Evolutionary conservation across 2,797 vertebrate species (phyloP), one percentile per base, ranked within the genome.

Genomic region (Brachyalestes nurse): DNA sequence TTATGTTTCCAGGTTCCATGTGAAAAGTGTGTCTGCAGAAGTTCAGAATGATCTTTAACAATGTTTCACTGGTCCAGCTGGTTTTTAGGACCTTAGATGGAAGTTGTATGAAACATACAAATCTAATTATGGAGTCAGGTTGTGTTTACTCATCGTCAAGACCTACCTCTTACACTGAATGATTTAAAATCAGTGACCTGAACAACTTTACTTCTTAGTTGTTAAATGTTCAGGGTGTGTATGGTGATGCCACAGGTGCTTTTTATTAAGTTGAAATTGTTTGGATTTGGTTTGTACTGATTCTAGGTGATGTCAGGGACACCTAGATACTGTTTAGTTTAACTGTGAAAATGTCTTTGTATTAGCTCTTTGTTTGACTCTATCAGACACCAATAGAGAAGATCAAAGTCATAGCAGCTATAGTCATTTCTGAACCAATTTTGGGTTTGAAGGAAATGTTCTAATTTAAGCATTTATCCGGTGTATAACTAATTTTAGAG

Each of bases 21-120:
- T 66, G 23, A 40, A 34, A 19, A 67, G 21, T 62, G 23, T 61
- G 75, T 40, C 53, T 51, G 61, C 5, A 38, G 1, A 34, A n/a
- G 49, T 67, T 9, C 28, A 5, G 5, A 40, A 45, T 73, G 10
- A 5, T 80, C 10, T 78, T 57, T 73, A 76, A 86, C 70, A 55
- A 58, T 65, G 66, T 76, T 78, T 8, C 53, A 34, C 75, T 75
- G 47, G 25, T 84, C 64, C 57, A 17, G 42, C 77, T 78, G 49
- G 25, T 72, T 45, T 34, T 82, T 70, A 34, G 38, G 55, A 42
- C 19, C 28, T 72, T 57, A 23, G 0, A 17, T 23, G 34, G 49
- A 70, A n/a, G 47, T 19, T 58, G 45, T 73, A 62, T 72, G 69
- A 53, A 51, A 73, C 42, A 10, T 67, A 25, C 51, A 17, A 51